Evolutionary conservation across 2,888 invertebrate species (phyloP).

Genomic region (Cepaea hortensis): DNA sequence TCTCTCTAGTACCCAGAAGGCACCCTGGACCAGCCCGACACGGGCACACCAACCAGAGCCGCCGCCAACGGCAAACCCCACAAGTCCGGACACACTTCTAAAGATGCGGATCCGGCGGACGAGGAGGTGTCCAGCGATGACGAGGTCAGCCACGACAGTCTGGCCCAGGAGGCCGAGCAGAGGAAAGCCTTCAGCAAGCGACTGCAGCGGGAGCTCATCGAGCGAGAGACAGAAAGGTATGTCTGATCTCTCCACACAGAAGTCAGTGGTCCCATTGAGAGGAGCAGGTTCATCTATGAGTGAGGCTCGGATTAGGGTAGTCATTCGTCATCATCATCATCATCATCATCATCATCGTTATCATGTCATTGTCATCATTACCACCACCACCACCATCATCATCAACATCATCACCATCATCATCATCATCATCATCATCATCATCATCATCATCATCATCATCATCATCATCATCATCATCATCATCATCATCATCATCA

Average conservation of each 20-base stretch:
- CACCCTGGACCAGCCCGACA: conserved; percentile 24
- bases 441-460: too few relatives aligned
- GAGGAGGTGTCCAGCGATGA: conserved; percentile 10
- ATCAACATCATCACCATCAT: too few relatives aligned
- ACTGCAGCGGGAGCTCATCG: conserved; percentile 28
- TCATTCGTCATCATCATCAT: too few relatives aligned
- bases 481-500: too few relatives aligned
- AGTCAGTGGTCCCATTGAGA: too few relatives aligned
- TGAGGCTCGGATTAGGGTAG: too few relatives aligned
- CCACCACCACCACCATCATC: too few relatives aligned
- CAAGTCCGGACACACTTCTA: background rate
- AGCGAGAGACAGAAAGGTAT: conserved; percentile 15
- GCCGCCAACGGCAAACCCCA: conserved; percentile 13
- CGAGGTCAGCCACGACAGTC: background rate
- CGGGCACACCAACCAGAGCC: background rate
- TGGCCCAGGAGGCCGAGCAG: conserved; percentile 8
- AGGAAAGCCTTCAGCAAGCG: conserved; percentile 29
- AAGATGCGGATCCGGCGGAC: background rate
- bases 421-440: too few relatives aligned
- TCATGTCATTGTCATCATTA: too few relatives aligned
- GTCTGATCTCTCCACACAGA: background rate
- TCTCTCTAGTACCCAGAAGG: conserved; percentile 41
- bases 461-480: too few relatives aligned
- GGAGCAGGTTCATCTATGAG: too few relatives aligned
- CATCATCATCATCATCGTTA: too few relatives aligned